phyloP scores from a whole-genome alignment of 2,888 invertebrate species.

The Drosophila tripunctata region DNA sequence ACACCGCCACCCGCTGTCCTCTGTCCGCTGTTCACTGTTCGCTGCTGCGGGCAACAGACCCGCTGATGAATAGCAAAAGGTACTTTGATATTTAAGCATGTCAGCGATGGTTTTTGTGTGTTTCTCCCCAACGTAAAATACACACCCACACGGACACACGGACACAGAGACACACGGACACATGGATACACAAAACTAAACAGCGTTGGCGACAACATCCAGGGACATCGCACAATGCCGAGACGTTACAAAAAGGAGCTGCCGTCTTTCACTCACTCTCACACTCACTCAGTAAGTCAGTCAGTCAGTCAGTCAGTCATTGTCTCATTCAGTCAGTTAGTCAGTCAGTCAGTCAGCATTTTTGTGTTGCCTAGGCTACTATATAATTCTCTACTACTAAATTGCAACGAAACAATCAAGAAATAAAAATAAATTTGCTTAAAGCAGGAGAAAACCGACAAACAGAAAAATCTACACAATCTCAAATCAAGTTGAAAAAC shows the following conservation, averaged over 20 bases:
- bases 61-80: slow-evolving; percentile 63
- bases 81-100: slow-evolving; percentile 78
- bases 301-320: slow-evolving; percentile 9
- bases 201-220: slow-evolving; percentile 31
- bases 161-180: background rate
- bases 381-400: slow-evolving; percentile 15
- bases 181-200: background rate
- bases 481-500: slow-evolving; percentile 10
- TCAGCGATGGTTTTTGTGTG: slow-evolving; percentile 51
- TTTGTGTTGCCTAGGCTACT: slow-evolving; percentile 10
- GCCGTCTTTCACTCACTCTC: slow-evolving; percentile 25
- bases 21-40: background rate
- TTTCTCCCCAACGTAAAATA: slow-evolving; percentile 13
- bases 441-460: background rate
- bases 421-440: slow-evolving; percentile 11
- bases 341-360: slow-evolving; percentile 12
- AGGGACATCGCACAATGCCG: slow-evolving; percentile 53
- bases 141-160: background rate
- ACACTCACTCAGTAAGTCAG: slow-evolving; percentile 7
- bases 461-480: slow-evolving; percentile 1
- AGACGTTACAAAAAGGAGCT: slow-evolving; percentile 41
- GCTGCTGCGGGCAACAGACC: slow-evolving; percentile 20
- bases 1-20: background rate
- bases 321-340: slow-evolving; percentile 9
- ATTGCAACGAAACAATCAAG: background rate